Evolutionary conservation across 2,888 invertebrate genomes (phyloP), one percentile per base, ranked within the genome.

Genomic region (Chrysolina americana): DNA sequence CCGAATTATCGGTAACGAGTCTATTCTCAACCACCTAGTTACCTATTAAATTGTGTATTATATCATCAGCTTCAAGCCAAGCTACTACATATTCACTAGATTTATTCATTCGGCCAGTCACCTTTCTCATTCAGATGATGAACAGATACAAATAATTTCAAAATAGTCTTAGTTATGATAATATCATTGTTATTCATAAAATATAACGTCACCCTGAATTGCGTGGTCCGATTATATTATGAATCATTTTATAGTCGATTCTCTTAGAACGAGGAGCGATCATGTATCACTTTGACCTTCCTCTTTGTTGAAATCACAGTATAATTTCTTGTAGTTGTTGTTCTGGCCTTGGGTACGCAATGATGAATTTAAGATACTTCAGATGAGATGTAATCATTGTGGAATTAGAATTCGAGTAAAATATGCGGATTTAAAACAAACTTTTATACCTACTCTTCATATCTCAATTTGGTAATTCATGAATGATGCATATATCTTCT

Each of bases 161-260:
- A 53, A 53, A 11, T 1, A 53, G 21, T n/a, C 13, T 3, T 53
- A 11, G 4, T 5, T 36, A 36, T 8, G 2, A 28, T 28, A 53
- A 10, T 11, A 53, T 53, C 53, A 53, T 23, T 53, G 53, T 13
- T 53, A 53, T 53, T 53, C 53, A 11, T 53, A 11, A 53, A 13
- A 53, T 53, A 11, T 53, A 17, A 21, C 17, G 53, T 53, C 53
- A 53, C 21, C 53, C 21, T 21, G 23, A 53, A 21, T 21, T 53
- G 53, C 53, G 53, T 53, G 53, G 21, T 53, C 13, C 53, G 21
- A 53, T 53, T 53, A 53, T 53, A 36, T 53, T 19, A 11, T 53
- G 53, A 53, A 9, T 53, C 21, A 21, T 53, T 23, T 53, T 13
- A 53, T 53, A 11, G 21, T 53, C 28, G 2, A 28, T 28, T 23